Conservation (phyloP, 2,888 invertebrate genomes). For the Yponomeuta plumbellus region DNA sequence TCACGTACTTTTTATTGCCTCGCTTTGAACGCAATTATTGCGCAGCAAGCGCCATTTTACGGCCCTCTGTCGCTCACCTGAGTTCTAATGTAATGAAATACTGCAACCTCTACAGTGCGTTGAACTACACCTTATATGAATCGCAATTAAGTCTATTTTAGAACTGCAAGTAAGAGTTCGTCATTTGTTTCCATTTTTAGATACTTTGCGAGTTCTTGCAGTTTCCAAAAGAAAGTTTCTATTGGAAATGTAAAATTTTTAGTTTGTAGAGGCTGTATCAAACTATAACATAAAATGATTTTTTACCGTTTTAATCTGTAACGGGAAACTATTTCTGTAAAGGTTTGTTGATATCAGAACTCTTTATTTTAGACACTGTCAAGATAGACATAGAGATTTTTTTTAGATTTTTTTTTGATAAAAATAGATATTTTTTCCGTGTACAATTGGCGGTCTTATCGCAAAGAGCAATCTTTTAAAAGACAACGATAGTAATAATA, state of each 20-base stretch:
- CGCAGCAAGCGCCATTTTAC: slow-evolving; percentile 42
- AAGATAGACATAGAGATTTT: too few relatives aligned
- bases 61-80: slow-evolving; percentile 30
- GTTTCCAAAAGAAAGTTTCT: neutral
- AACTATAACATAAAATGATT: too few relatives aligned
- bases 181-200: neutral
- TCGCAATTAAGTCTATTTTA: neutral
- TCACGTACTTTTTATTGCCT: slow-evolving; percentile 28
- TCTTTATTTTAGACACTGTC: too few relatives aligned
- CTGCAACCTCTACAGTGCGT: neutral
- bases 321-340: too few relatives aligned
- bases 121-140: neutral
- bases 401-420: too few relatives aligned
- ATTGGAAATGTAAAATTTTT: neutral
- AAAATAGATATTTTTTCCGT: too few relatives aligned
- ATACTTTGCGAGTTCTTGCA: neutral
- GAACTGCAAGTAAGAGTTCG: neutral
- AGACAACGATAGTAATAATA: too few relatives aligned
- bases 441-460: too few relatives aligned
- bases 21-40: slow-evolving; percentile 34
- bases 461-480: too few relatives aligned
- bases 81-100: slow-evolving; percentile 14
- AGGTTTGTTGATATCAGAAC: too few relatives aligned
- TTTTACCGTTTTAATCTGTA: too few relatives aligned
- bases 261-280: too few relatives aligned